Evolutionary conservation across 2,797 vertebrate genomes (phyloP), one percentile per base, ranked within the genome.

Genomic region (Anomalospiza imberbis): DNA sequence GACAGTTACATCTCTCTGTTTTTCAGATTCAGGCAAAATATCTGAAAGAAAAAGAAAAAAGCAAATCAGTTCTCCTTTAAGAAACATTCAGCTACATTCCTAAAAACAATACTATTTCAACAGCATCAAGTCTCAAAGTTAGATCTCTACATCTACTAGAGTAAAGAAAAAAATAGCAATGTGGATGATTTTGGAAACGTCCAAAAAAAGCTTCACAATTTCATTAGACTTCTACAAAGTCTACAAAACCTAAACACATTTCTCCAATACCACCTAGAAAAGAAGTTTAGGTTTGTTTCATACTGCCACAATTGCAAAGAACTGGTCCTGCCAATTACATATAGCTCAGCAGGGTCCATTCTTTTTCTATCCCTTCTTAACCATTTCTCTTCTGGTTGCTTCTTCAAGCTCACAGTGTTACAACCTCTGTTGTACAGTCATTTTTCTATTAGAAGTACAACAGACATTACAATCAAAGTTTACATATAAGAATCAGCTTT

Each of bases 1-100:
- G 68, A 99, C 91, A 38, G 76, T 97, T 76, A 99, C 70, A 83
- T 99, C 98, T 85, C 98, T 98, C 85, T 97, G 97, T 47, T 95
- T 96, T 63, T 98, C 98, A 8, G 97, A 89, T 96, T 98, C 97
- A 53, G 98, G 98, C 88, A 99, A 97, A 94, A 99, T 97, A 97
- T 98, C 99, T 99, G 80, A 65, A 96, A 97, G 45, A 84, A 67
- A 75, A 96, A 97, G 26, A 81, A 80, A 63, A 83, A 9, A 14
- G 67, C 10, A 95, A 40, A 58, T 75, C n/a, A 94, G 28, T 42
- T 60, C 76, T 82, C 38, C 71, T 92, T 45, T 71, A 87, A 88
- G 21, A 92, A 47, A 65, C 6, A 53, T 36, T 13, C 3, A 84
- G 28, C 40, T 88, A 72, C 54, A 22, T 58, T 92, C 68, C 71